These are phyloP conservation scores for Chloroceryle amazona DNA, from an alignment of 2,797 vertebrate species.

Conservation along the genomic window DNA sequence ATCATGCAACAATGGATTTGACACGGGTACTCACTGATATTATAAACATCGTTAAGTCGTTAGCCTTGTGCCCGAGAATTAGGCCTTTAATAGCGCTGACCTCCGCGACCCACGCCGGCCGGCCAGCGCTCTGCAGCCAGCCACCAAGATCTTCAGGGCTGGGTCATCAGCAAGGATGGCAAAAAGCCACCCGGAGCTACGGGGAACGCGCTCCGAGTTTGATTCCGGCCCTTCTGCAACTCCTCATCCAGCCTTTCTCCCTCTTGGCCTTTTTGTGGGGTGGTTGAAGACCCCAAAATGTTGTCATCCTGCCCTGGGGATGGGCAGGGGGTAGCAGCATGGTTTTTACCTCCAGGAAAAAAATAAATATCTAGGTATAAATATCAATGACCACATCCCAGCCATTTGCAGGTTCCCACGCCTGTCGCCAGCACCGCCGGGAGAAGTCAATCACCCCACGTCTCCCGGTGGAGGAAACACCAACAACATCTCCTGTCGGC, in stretches of 20 bases:
- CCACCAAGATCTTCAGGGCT: not conserved
- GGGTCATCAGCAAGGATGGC: not conserved
- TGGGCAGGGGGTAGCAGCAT: rapidly evolving
- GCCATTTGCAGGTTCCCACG: not conserved
- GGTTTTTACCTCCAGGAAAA: not conserved
- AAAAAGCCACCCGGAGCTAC: rapidly evolving
- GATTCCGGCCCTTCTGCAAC: rapidly evolving
- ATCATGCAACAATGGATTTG: slow-evolving; percentile 70
- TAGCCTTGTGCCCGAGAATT: not conserved
- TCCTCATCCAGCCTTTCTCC: not conserved
- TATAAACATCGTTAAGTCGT: slow-evolving; percentile 53
- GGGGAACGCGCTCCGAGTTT: rapidly evolving
- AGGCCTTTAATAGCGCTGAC: not conserved
- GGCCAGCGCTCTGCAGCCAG: not conserved
- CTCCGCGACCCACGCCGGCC: not conserved
- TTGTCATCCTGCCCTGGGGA: not conserved
- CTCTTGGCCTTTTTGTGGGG: rapidly evolving
- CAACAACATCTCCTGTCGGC: not conserved
- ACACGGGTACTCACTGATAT: slow-evolving; percentile 63
- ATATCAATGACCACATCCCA: too few relatives aligned
- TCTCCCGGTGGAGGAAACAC: not conserved
- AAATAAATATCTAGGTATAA: not conserved
- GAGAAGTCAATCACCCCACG: not conserved
- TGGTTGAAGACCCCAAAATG: not conserved
- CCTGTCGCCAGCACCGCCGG: rapidly evolving